phyloP scores from a whole-genome alignment of 2,797 vertebrate species.

The Decapterus maruadsi region DNA sequence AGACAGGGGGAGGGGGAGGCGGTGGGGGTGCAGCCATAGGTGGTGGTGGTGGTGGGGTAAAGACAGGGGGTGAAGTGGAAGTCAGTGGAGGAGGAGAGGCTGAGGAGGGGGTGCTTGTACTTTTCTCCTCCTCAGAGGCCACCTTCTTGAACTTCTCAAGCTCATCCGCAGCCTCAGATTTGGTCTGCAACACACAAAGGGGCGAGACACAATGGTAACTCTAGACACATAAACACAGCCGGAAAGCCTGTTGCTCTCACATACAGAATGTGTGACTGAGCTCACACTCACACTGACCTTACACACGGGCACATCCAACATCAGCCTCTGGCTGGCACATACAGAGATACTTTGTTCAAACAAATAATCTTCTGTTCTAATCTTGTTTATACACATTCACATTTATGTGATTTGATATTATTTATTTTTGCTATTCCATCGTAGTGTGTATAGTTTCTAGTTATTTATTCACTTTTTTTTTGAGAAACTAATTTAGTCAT shows the following conservation, averaged over 20 bases:
- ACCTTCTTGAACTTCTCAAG: conserved; percentile 82
- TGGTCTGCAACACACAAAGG: conserved; percentile 82
- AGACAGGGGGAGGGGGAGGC: conserved; percentile 50
- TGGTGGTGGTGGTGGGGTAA: conserved; percentile 50
- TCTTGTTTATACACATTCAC: not conserved
- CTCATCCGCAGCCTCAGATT: conserved; percentile 89
- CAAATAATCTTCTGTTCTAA: not conserved
- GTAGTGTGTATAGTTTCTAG: conserved; percentile 10
- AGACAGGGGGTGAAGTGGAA: conserved; percentile 50
- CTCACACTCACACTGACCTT: not conserved
- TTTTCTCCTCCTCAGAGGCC: conserved; percentile 53
- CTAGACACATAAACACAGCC: conserved; percentile 24
- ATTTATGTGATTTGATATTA: conserved; percentile 17
- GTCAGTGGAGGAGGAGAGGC: conserved; percentile 31
- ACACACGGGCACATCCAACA: conserved; percentile 3
- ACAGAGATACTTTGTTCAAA: conserved; percentile 1
- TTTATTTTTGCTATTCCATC: conserved; percentile 7
- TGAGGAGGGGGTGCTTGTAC: conserved; percentile 25
- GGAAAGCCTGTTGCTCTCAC: conserved; percentile 22
- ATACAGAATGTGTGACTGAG: conserved; percentile 4
- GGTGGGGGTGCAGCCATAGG: conserved; percentile 46
- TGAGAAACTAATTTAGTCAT: conserved; percentile 56
- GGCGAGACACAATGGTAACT: conserved; percentile 33
- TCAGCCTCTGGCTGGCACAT: conserved; percentile 1
- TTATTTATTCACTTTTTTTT: conserved; percentile 11